Evolutionary conservation across 2,113 vertebrate genomes (phyloP).

Genomic region (Todiramphus saurophagus): DNA sequence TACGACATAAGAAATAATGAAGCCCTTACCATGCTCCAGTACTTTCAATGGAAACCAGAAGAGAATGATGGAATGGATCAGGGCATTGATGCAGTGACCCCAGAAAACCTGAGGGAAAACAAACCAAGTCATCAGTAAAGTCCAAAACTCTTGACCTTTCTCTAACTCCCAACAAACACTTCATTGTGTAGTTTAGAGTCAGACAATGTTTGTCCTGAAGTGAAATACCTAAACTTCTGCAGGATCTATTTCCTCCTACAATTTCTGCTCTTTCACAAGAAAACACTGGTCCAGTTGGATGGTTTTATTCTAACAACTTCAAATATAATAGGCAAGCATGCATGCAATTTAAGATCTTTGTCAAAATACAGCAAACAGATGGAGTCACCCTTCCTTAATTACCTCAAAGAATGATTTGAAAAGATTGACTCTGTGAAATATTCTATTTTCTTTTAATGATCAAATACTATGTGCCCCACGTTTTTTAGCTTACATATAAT

Average conservation of each 20-base stretch:
- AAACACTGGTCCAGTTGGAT: not conserved
- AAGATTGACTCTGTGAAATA: not conserved
- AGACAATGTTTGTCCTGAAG: slow-evolving; percentile 1
- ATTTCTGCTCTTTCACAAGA: not conserved
- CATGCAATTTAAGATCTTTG: not conserved
- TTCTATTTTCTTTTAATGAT: not conserved
- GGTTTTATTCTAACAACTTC: not conserved
- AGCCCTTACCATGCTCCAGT: slow-evolving; percentile 90
- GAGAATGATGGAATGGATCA: slow-evolving; percentile 98
- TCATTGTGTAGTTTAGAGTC: slow-evolving; percentile 37
- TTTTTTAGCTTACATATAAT: not conserved
- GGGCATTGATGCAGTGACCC: slow-evolving; percentile 99
- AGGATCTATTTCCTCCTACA: slow-evolving; percentile 40
- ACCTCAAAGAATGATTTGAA: not conserved
- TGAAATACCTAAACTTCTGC: slow-evolving; percentile 43
- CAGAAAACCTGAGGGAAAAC: slow-evolving; percentile 92
- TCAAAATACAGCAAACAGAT: not conserved
- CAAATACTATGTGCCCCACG: not conserved
- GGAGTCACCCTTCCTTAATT: not conserved
- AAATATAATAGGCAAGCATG: not conserved
- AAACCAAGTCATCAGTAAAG: slow-evolving; percentile 68
- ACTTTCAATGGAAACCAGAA: slow-evolving; percentile 99
- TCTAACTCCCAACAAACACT: slow-evolving; percentile 47
- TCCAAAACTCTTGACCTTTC: slow-evolving; percentile 70
- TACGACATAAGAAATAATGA: slow-evolving; percentile 49